phyloP scores from a whole-genome alignment of 2,888 invertebrate species.

The Scaptomyza caliginosa region DNA sequence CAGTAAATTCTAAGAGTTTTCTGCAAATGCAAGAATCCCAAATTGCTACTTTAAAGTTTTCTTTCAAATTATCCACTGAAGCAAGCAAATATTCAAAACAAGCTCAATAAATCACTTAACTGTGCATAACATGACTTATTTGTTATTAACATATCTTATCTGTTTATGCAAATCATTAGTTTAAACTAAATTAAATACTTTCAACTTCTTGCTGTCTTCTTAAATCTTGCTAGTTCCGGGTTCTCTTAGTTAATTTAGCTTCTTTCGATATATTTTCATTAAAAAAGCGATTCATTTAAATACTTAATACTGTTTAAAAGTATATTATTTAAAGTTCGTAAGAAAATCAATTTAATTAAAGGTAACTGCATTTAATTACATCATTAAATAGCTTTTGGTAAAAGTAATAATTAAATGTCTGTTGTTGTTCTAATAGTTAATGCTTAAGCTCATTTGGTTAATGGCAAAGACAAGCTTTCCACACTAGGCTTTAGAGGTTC shows the following conservation, averaged over 20 bases:
- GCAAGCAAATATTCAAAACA: too few species aligned
- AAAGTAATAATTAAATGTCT: too few species aligned
- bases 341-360: neutral
- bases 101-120: neutral
- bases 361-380: too few species aligned
- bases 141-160: neutral
- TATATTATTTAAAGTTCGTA: neutral
- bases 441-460: conserved; percentile 33
- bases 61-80: too few species aligned
- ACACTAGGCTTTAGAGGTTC: neutral
- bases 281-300: neutral
- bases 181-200: neutral
- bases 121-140: neutral
- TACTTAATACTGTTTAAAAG: neutral
- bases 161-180: conserved; percentile 5
- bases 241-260: neutral
- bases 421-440: conserved; percentile 2
- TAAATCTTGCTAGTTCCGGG: neutral
- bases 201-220: neutral
- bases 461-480: conserved; percentile 31
- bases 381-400: too few species aligned
- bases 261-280: conserved; percentile 14
- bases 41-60: too few species aligned
- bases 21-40: too few species aligned
- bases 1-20: too few species aligned